A percentile compares a stretch with the other conserved stretches of the same genome.
phyloP scores from a whole-genome alignment of 2,888 invertebrate species.

The Steinernema carpocapsae region DNA sequence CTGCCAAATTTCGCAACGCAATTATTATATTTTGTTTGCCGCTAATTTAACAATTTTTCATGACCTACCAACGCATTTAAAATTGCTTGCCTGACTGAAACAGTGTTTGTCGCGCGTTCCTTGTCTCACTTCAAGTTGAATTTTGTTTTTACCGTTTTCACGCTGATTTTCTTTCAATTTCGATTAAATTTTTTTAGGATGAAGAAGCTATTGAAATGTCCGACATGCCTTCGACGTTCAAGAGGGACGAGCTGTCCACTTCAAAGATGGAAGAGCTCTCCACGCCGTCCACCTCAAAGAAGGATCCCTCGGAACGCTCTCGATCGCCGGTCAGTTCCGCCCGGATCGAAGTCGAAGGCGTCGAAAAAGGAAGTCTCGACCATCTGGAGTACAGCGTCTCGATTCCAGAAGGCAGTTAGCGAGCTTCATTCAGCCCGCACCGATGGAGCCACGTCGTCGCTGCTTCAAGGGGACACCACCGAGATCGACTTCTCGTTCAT shows the following conservation, averaged over 20 bases:
- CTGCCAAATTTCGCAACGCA: too few species aligned
- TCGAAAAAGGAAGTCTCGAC: not conserved
- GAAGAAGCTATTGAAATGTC: constrained; percentile 16
- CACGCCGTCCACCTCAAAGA: too few species aligned
- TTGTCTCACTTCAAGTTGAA: too few species aligned
- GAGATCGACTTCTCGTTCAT: constrained; percentile 52
- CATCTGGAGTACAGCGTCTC: not conserved
- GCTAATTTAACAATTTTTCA: too few species aligned
- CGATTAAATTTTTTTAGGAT: too few species aligned
- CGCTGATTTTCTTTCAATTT: too few species aligned
- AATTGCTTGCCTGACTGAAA: too few species aligned
- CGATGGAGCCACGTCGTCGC: not conserved
- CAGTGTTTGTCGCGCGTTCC: too few species aligned
- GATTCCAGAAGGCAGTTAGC: not conserved
- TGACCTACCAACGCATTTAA: too few species aligned
- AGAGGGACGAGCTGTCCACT: not conserved
- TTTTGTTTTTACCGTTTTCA: too few species aligned
- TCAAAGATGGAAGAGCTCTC: too few species aligned
- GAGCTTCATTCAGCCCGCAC: not conserved
- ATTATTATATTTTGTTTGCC: too few species aligned
- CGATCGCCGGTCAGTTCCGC: not conserved
- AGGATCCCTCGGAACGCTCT: not conserved
- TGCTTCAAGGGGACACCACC: not conserved
- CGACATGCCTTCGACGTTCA: not conserved
- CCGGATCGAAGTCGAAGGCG: not conserved